phyloP scores from a whole-genome alignment of 2,888 invertebrate genomes.

The Notodonta ziczac region DNA sequence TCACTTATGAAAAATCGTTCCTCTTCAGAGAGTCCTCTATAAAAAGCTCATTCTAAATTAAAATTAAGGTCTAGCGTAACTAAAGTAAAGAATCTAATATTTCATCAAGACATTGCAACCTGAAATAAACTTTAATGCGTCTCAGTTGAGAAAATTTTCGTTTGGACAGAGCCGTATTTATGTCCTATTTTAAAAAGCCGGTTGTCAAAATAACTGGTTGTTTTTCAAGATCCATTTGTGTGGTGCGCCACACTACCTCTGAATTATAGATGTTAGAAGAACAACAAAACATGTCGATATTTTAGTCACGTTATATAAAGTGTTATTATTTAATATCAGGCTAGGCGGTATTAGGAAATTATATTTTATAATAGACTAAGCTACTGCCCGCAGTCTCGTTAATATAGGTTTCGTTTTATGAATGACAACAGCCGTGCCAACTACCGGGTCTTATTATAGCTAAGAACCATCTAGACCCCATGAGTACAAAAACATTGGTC shows the following conservation, averaged over 20 bases:
- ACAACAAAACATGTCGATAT: constrained; percentile 76
- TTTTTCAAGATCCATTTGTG: constrained; percentile 81
- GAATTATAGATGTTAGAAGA: constrained; percentile 75
- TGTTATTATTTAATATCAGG: constrained; percentile 63
- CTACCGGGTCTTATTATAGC: too few relatives aligned
- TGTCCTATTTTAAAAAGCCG: constrained; percentile 54
- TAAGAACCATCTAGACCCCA: too few relatives aligned
- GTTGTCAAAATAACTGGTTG: constrained; percentile 81
- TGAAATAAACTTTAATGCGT: constrained; percentile 48
- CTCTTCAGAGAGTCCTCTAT: constrained; percentile 76
- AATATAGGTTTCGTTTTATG: too few relatives aligned
- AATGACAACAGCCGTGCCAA: too few relatives aligned
- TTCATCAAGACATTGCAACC: constrained; percentile 35
- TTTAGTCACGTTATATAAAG: constrained; percentile 67
- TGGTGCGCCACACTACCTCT: constrained; percentile 65
- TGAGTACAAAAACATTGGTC: too few relatives aligned
- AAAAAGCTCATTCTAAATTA: constrained; percentile 84
- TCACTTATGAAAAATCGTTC: constrained; percentile 83
- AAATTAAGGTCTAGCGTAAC: constrained; percentile 82
- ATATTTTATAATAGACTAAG: constrained; percentile 16
- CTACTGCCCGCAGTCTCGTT: too few relatives aligned
- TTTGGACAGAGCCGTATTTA: constrained; percentile 48
- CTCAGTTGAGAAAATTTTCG: constrained; percentile 41
- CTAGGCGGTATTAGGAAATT: constrained; percentile 32
- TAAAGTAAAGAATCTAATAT: constrained; percentile 64